Evolutionary conservation across 2,888 invertebrate genomes (phyloP), one percentile per base, ranked within the genome.

Genomic region (Ypsolopha sequella): DNA sequence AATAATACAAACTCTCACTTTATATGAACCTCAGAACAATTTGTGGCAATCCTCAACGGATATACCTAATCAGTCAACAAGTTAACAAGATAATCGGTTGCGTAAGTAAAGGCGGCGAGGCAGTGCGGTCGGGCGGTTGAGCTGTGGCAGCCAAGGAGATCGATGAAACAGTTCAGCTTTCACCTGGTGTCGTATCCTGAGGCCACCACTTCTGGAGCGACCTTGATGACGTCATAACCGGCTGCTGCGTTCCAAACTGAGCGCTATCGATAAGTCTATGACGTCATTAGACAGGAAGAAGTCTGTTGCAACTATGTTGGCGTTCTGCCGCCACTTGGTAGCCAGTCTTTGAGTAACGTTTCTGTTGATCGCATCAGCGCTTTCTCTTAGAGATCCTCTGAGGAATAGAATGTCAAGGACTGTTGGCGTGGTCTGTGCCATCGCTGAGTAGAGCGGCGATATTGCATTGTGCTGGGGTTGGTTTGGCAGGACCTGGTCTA

Each of bases 351-450:
- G 78, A 0, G 91, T 91, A 0, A 95, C 87, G 62, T 92, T 90
- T 39, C 90, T 87, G 74, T 95, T 95, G 10, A 92, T 89, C 0
- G 71, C 75, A 51, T 92, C 89, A 0, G 93, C 92, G 70, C 91
- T 88, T 48, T 87, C 80, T 35, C 92, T 76, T 34, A 93, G 70
- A 13, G 90, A 91, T 6, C 90, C 91, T 6, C 89, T 77, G 2
- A 88, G 76, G 55, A 90, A 80, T 8, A 92, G 69, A 14, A 93
- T 88, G 60, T 91, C 91, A 36, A 89, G 72, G 0, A 90, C 82
- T 41, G 88, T 89, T 0, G 93, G 91, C 0, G 93, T 93, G 47
- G 92, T 81, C 73, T 93, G 91, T 0, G 92, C 92, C 93, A 93
- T 93, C 7, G 92, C 89, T 0, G 93, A 90, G 73, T 87, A 87